Evolutionary conservation across 2,797 vertebrate species (phyloP), one percentile per base, ranked within the genome.

Genomic region (Cryptoblepharus egeriae): DNA sequence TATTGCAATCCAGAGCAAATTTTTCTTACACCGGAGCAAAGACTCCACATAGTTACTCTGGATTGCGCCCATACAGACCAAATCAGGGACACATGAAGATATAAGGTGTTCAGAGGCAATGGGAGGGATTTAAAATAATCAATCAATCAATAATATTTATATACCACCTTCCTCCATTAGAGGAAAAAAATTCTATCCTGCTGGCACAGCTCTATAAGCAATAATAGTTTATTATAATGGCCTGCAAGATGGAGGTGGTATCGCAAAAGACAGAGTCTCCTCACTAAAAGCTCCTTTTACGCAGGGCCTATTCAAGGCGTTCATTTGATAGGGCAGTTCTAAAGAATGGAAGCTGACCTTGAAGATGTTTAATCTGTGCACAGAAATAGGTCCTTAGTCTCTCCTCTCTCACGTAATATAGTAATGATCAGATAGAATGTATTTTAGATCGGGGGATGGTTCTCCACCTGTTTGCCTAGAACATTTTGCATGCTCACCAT

Each of bases 91-190:
- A n/a, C n/a, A n/a, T n/a, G n/a, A n/a, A n/a, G n/a, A n/a, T n/a
- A n/a, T n/a, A n/a, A n/a, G n/a, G n/a, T n/a, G n/a, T n/a, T n/a
- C n/a, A n/a, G n/a, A n/a, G n/a, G n/a, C n/a, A n/a, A n/a, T n/a
- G n/a, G n/a, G n/a, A n/a, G n/a, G n/a, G n/a, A n/a, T n/a, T n/a
- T n/a, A n/a, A n/a, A n/a, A n/a, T n/a, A n/a, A n/a, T n/a, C n/a
- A n/a, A n/a, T n/a, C n/a, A n/a, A n/a, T n/a, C n/a, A n/a, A n/a
- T n/a, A n/a, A n/a, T n/a, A n/a, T n/a, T n/a, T n/a, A n/a, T n/a
- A n/a, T n/a, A n/a, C n/a, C 1, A 20, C 4, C 45, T 26, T 35
- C 30, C 45, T 55, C 75, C 69, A 57, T 0, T 0, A 26, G 42
- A n/a, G n/a, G n/a, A n/a, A n/a, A n/a, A n/a, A n/a, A 28, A 22